Evolutionary conservation across 2,797 vertebrate species (phyloP).

Genomic region (Chaetophractus vellerosus): DNA sequence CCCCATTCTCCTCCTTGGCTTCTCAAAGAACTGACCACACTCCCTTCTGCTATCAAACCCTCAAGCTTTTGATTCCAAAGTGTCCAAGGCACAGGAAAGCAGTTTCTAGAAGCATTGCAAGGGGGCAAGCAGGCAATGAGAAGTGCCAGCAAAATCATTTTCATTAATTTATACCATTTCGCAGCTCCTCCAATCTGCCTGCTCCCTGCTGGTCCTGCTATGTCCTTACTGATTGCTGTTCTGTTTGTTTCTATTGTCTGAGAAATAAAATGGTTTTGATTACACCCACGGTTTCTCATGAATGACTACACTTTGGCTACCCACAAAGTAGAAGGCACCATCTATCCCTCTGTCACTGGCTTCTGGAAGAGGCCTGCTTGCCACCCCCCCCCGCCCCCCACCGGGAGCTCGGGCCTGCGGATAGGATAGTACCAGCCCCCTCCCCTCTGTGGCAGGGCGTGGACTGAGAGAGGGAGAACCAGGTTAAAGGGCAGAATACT

Average conservation of each 20-base stretch:
- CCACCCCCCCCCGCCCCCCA: too few species aligned
- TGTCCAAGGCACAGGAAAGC: not conserved
- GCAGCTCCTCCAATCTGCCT: constrained; percentile 69
- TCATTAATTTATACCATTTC: constrained; percentile 72
- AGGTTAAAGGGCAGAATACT: not conserved
- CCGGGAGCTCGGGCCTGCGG: not conserved
- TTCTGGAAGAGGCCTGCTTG: constrained; percentile 29
- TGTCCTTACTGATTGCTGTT: constrained; percentile 74
- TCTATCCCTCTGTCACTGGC: constrained; percentile 17
- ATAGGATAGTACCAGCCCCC: not conserved
- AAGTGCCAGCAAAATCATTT: constrained; percentile 3
- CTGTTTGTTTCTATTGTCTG: constrained; percentile 85
- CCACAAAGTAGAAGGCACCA: constrained; percentile 67
- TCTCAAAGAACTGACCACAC: not conserved
- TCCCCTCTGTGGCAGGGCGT: too few species aligned
- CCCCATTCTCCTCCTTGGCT: not conserved
- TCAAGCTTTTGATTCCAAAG: not conserved
- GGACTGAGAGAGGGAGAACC: not conserved
- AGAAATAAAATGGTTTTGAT: constrained; percentile 77
- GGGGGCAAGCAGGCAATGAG: not conserved
- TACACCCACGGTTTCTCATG: constrained; percentile 77
- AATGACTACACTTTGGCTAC: constrained; percentile 68
- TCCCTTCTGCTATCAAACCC: not conserved
- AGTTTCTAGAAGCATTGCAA: not conserved
- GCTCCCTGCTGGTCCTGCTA: constrained; percentile 76